Evolutionary conservation across 1,140 invertebrate genomes (phyloP).

Genomic region (Aphaenogaster rudis): DNA sequence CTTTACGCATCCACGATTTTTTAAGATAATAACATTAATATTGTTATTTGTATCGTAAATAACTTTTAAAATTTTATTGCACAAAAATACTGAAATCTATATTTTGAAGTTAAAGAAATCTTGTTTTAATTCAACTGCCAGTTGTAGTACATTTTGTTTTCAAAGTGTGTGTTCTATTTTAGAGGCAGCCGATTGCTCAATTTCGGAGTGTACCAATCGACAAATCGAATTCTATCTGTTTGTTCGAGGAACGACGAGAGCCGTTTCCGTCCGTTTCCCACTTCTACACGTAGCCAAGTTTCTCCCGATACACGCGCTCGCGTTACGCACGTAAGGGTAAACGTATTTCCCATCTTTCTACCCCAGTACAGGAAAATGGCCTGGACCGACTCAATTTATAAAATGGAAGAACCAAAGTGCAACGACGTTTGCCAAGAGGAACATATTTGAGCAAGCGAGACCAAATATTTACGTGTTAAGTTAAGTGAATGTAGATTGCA

Average conservation of each 20-base stretch:
- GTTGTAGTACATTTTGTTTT: constrained; percentile 11
- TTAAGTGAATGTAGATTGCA: constrained; percentile 40
- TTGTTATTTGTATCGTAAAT: background rate
- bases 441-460: constrained; percentile 67
- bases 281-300: constrained; percentile 45
- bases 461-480: constrained; percentile 50
- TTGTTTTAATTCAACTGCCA: constrained; percentile 3
- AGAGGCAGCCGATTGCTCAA: constrained; percentile 67
- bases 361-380: constrained; percentile 46
- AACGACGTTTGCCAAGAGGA: constrained; percentile 47
- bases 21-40: background rate
- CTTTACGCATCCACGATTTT: background rate
- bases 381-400: constrained; percentile 73
- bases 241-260: constrained; percentile 64
- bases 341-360: constrained; percentile 48
- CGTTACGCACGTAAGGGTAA: constrained; percentile 49
- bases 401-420: constrained; percentile 70
- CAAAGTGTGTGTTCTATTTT: constrained; percentile 30
- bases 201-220: constrained; percentile 72
- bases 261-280: constrained; percentile 35
- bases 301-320: constrained; percentile 19
- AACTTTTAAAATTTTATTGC: background rate
- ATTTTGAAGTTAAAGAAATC: background rate
- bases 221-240: constrained; percentile 77
- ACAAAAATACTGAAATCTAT: background rate